A percentile compares a stretch with the other conserved stretches of the same genome.
These are phyloP conservation scores for Caenorhabditis brenneri DNA, from an alignment of 1,140 invertebrate genomes.

Conservation along the genomic window DNA sequence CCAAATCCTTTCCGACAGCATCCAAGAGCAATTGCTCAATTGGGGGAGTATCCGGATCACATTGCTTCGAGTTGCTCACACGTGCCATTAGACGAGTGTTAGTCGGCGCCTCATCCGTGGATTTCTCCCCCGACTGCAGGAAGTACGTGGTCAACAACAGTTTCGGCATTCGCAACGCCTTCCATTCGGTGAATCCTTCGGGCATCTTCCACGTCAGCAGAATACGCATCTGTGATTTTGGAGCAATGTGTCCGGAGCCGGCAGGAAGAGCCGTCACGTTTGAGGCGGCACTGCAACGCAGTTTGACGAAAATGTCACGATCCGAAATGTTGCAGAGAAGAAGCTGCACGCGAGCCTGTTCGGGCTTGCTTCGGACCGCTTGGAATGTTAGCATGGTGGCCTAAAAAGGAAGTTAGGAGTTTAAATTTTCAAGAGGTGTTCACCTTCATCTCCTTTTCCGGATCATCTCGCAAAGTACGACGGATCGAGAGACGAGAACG, in stretches of 20 bases:
- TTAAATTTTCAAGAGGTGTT: not conserved
- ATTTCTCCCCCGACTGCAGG: not conserved
- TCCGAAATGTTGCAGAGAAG: slow-evolving; percentile 57
- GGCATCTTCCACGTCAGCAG: slow-evolving; percentile 50
- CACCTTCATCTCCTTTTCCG: slow-evolving; percentile 44
- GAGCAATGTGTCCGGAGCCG: slow-evolving; percentile 44
- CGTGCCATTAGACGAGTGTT: slow-evolving; percentile 51
- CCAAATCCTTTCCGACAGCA: slow-evolving; percentile 42
- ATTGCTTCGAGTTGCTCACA: slow-evolving; percentile 38
- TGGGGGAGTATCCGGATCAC: slow-evolving; percentile 45
- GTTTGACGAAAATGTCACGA: slow-evolving; percentile 48
- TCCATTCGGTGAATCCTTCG: slow-evolving; percentile 36
- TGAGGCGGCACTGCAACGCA: slow-evolving; percentile 46
- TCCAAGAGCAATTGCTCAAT: slow-evolving; percentile 57
- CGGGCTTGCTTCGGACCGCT: not conserved
- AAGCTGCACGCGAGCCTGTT: slow-evolving; percentile 45
- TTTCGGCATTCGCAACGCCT: slow-evolving; percentile 31
- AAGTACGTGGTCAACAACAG: slow-evolving; percentile 53
- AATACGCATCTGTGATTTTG: slow-evolving; percentile 47
- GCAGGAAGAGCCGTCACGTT: slow-evolving; percentile 31
- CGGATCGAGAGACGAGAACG: slow-evolving; percentile 14
- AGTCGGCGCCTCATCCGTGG: slow-evolving; percentile 23
- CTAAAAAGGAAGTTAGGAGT: not conserved
- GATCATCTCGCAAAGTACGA: slow-evolving; percentile 74
- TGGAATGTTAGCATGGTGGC: slow-evolving; percentile 44